Conservation (phyloP, 2,888 invertebrate genomes). For the Thalpophila matura region DNA sequence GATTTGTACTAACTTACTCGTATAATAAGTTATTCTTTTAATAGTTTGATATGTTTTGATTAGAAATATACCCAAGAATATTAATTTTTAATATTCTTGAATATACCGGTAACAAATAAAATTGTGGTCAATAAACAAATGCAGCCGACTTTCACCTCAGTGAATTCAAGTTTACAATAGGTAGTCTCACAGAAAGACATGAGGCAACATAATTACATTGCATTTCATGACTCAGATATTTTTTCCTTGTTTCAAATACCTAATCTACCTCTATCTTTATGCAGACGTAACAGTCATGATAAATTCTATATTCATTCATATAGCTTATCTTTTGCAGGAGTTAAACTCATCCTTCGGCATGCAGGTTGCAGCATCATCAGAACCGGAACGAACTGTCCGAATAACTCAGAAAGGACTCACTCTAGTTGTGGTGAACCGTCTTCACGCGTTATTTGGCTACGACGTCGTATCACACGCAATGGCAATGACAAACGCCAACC, state of each 20-base stretch:
- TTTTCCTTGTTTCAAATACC: slow-evolving; percentile 1
- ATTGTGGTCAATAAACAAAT: too few relatives aligned
- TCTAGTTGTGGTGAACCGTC: slow-evolving; percentile 84
- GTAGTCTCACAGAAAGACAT: too few relatives aligned
- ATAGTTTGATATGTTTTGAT: too few relatives aligned
- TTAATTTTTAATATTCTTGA: too few relatives aligned
- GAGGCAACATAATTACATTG: slow-evolving; percentile 1
- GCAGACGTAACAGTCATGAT: not conserved
- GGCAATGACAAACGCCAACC: slow-evolving; percentile 88
- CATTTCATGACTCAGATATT: not conserved
- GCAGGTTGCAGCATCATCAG: slow-evolving; percentile 76
- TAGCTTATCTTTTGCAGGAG: slow-evolving; percentile 74
- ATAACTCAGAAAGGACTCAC: slow-evolving; percentile 85
- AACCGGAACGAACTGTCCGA: slow-evolving; percentile 80
- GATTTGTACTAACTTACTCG: too few relatives aligned
- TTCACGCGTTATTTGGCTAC: slow-evolving; percentile 86
- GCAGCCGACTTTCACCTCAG: too few relatives aligned
- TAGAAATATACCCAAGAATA: too few relatives aligned
- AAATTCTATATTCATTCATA: not conserved
- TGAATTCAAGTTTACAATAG: too few relatives aligned
- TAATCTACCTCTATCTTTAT: too few relatives aligned
- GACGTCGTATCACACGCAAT: slow-evolving; percentile 88
- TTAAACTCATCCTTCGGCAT: slow-evolving; percentile 83
- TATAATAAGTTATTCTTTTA: too few relatives aligned
- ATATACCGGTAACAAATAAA: too few relatives aligned